Conservation (phyloP, 2,113 vertebrate genomes). For the Leptodactylus fuscus region DNA sequence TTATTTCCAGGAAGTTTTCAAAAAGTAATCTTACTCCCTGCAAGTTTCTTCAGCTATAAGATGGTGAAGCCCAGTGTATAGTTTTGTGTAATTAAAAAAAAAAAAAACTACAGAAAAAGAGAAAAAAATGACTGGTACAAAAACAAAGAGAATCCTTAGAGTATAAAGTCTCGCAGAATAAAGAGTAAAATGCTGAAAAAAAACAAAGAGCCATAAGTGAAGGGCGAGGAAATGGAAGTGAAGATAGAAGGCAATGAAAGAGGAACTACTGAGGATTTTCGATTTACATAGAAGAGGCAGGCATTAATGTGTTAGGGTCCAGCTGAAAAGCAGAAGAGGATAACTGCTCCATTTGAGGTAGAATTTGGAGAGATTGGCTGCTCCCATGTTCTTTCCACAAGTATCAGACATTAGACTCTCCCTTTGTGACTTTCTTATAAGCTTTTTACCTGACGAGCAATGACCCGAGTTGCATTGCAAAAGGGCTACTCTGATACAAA, state of each 20-base stretch:
- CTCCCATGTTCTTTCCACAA: constrained; percentile 15
- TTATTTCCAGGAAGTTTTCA: too few species aligned
- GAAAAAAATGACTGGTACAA: neutral
- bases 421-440: constrained; percentile 34
- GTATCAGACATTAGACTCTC: constrained; percentile 38
- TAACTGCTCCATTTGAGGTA: constrained; percentile 38
- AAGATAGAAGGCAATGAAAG: neutral
- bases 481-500: constrained; percentile 9
- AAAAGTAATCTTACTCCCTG: too few species aligned
- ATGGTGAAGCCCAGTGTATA: too few species aligned
- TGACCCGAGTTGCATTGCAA: constrained; percentile 30
- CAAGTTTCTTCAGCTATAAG: too few species aligned
- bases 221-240: neutral
- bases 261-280: constrained; percentile 8
- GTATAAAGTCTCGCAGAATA: too few species aligned
- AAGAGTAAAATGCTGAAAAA: neutral
- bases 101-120: neutral
- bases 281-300: constrained; percentile 2
- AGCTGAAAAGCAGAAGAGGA: constrained; percentile 38
- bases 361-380: constrained; percentile 10
- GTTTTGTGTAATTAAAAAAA: neutral
- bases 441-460: neutral
- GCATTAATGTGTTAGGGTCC: constrained; percentile 33
- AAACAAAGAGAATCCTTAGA: neutral
- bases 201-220: neutral